phyloP scores from a whole-genome alignment of 1,140 invertebrate genomes.

The Drosophila arizonae region DNA sequence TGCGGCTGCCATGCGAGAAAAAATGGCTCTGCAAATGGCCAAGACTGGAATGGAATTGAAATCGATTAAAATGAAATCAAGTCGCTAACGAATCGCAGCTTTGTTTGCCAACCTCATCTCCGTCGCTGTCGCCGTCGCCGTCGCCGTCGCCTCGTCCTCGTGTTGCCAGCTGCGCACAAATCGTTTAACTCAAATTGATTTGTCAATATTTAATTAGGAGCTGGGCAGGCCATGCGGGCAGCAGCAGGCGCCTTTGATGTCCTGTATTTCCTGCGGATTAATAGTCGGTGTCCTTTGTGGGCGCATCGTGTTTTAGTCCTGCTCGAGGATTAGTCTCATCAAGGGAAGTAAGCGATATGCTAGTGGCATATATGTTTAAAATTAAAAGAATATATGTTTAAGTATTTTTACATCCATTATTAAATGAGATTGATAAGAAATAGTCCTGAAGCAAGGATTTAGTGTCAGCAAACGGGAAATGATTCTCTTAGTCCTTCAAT shows the following conservation, averaged over 20 bases:
- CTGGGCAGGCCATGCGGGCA: constrained; percentile 43
- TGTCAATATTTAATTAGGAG: constrained; percentile 81
- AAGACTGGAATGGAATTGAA: constrained; percentile 54
- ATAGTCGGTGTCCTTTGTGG: constrained; percentile 54
- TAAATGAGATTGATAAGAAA: too few species aligned
- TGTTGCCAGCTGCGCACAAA: constrained; percentile 70
- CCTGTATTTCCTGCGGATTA: constrained; percentile 67
- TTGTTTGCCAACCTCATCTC: constrained; percentile 55
- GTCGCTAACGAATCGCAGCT: constrained; percentile 72
- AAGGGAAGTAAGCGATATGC: not conserved
- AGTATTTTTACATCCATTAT: too few species aligned
- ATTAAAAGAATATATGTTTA: not conserved
- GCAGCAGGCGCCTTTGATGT: constrained; percentile 59
- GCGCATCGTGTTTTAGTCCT: constrained; percentile 23
- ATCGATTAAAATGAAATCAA: constrained; percentile 81
- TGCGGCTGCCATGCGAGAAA: constrained; percentile 1
- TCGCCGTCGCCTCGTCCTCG: constrained; percentile 29
- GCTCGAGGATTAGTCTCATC: constrained; percentile 7
- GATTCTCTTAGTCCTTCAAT: constrained; percentile 9
- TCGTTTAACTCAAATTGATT: constrained; percentile 80
- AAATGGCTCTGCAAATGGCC: constrained; percentile 24
- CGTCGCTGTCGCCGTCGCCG: constrained; percentile 26
- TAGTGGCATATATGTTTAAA: not conserved
- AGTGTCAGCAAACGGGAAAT: constrained; percentile 24
- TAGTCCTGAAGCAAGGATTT: too few species aligned